Base-by-base conservation (phyloP, 2,797 vertebrate genomes). In the Psittacula echo region DNA sequence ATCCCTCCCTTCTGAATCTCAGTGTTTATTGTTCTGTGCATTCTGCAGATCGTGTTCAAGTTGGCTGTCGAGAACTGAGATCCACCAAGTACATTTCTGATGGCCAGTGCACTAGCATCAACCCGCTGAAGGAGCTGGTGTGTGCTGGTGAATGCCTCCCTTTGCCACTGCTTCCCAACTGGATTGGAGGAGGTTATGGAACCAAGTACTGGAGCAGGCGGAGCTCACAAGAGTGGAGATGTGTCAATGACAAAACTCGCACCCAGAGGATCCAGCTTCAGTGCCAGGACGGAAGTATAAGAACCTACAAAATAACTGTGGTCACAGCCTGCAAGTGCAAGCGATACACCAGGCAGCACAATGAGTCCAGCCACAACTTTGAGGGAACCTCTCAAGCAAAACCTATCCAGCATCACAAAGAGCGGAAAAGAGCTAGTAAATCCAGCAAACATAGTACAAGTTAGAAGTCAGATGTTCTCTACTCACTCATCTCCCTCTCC, bases 41-140 rank as follows among this genome's bases (percentile, higher is more conserved):
- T 90, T 87, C 84, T 89, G 61, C 97, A 99, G 99, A 98, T 87
- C 98, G 97, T 5, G 98, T 98, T 91, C 99, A 99, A 87, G 98
- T 99, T 37, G 99, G 99, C 29, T 99, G 99, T 96, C 98, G 99
- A 86, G 99, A 99, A 84, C 98, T 99, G 94, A 98, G 99, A 82
- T 99, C 99, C 87, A 99, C 99, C 39, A 99, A 99, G 95, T 99
- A 99, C 95, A 99, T 99, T 97, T 99, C 99, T 0, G 99, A 99
- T 0, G 99, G 99, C 75, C 99, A 99, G 95, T 99, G 99, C 97
- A 99, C 99, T 96, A 99, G 99, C 96, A 98, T 99, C 85, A 99
- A 98, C 72, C 99, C 99, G 39, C 98, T 99, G 95, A 99, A 99
- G 97, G 99, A 99, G 97, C 97, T 99, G 94, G 99, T 99, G 77